These are phyloP conservation scores for Lutjanus erythropterus DNA, from an alignment of 2,113 vertebrate genomes.

Conservation along the genomic window DNA sequence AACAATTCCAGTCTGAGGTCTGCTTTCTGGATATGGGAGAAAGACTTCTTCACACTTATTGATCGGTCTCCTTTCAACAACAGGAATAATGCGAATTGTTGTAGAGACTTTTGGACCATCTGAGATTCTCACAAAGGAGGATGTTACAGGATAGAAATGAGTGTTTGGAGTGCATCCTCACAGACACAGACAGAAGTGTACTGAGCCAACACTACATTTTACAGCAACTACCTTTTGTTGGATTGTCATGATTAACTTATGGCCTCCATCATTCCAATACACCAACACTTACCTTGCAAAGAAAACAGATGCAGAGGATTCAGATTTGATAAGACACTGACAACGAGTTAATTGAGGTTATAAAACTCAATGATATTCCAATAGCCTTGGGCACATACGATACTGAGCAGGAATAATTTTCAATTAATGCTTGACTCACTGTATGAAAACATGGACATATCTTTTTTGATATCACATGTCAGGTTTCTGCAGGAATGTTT, in stretches of 20 bases:
- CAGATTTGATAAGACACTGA: neutral
- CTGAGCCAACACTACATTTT: neutral
- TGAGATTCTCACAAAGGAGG: neutral
- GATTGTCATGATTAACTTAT: neutral
- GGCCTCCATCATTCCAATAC: neutral
- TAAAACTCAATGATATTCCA: neutral
- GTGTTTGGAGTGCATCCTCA: neutral
- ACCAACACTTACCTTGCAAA: neutral
- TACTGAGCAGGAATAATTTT: neutral
- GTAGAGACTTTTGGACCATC: neutral
- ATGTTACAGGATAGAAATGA: neutral
- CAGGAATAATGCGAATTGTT: neutral
- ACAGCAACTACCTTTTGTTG: neutral
- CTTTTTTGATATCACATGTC: neutral
- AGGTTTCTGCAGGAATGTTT: too few species aligned
- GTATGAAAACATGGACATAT: neutral
- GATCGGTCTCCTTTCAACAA: slow-evolving; percentile 7
- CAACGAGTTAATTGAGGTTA: slow-evolving; percentile 2
- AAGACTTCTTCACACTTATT: neutral
- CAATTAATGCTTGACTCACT: neutral
- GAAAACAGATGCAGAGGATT: neutral
- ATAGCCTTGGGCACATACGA: neutral
- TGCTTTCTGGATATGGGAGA: neutral
- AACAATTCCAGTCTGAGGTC: neutral
- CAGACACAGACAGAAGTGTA: neutral